These are phyloP conservation scores for Helogale parvula DNA, from an alignment of 2,113 vertebrate species.

Conservation along the genomic window DNA sequence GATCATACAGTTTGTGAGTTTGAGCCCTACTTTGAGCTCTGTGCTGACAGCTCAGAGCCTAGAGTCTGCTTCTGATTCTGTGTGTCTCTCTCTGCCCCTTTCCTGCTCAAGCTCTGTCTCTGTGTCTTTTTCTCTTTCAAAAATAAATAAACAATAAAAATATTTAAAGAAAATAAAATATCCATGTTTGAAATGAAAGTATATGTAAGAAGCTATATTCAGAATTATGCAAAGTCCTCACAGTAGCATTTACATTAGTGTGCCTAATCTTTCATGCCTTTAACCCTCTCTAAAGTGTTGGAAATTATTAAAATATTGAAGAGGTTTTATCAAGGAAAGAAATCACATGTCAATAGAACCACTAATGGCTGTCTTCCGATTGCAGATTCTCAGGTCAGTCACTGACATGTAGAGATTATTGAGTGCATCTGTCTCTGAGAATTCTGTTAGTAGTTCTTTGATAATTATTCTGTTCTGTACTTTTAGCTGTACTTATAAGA, in stretches of 20 bases:
- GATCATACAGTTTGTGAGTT: no score
- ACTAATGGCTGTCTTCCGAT: fast-evolving
- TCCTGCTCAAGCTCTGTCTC: no score
- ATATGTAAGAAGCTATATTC: fast-evolving
- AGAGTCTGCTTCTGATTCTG: no score
- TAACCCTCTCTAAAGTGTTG: neutral
- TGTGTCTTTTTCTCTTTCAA: no score
- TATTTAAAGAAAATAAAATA: neutral
- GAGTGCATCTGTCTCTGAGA: neutral
- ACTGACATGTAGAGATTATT: neutral
- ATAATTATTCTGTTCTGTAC: neutral
- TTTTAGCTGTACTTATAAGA: neutral
- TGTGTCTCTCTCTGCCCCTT: no score
- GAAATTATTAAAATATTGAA: neutral
- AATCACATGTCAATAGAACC: neutral
- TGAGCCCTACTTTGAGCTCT: no score
- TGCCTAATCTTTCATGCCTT: neutral
- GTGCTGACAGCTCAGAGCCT: no score
- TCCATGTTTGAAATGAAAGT: neutral
- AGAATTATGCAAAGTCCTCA: neutral
- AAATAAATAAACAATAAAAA: no score
- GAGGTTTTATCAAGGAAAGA: neutral
- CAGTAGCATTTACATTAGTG: fast-evolving
- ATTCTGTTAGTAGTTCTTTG: neutral
- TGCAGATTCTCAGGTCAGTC: neutral